phyloP scores from a whole-genome alignment of 2,888 invertebrate genomes.

The Subacronicta megacephala region DNA sequence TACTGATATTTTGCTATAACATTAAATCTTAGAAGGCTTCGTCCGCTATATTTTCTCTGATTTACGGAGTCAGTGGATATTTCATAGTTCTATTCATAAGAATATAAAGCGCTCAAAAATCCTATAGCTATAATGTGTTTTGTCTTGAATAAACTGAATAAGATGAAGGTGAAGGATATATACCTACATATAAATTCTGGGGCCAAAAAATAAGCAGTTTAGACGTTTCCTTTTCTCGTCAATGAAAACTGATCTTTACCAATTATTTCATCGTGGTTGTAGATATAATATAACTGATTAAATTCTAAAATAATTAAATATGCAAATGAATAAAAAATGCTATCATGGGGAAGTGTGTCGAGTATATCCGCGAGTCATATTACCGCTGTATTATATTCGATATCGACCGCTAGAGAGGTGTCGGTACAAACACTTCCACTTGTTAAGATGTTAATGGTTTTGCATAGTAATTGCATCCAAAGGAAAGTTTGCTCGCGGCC shows the following conservation, averaged over 20 bases:
- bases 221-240: not conserved
- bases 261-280: not conserved
- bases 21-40: slow-evolving; percentile 32
- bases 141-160: too few relatives aligned
- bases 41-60: slow-evolving; percentile 8
- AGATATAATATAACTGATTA: too few relatives aligned
- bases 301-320: slow-evolving; percentile 5
- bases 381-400: slow-evolving; percentile 53
- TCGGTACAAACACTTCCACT: slow-evolving; percentile 67
- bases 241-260: not conserved
- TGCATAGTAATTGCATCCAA: slow-evolving; percentile 82
- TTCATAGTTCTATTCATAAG: too few relatives aligned
- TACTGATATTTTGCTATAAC: slow-evolving; percentile 55
- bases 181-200: too few relatives aligned
- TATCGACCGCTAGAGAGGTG: slow-evolving; percentile 68
- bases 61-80: slow-evolving; percentile 9
- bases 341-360: slow-evolving; percentile 13
- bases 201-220: too few relatives aligned
- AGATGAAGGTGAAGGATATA: too few relatives aligned
- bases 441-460: slow-evolving; percentile 83
- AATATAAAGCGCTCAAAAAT: too few relatives aligned
- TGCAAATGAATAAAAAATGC: slow-evolving; percentile 12
- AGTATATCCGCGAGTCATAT: slow-evolving; percentile 37
- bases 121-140: too few relatives aligned
- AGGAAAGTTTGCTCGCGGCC: slow-evolving; percentile 53